Base-by-base conservation (phyloP, 2,113 vertebrate species). In the Puma concolor region DNA sequence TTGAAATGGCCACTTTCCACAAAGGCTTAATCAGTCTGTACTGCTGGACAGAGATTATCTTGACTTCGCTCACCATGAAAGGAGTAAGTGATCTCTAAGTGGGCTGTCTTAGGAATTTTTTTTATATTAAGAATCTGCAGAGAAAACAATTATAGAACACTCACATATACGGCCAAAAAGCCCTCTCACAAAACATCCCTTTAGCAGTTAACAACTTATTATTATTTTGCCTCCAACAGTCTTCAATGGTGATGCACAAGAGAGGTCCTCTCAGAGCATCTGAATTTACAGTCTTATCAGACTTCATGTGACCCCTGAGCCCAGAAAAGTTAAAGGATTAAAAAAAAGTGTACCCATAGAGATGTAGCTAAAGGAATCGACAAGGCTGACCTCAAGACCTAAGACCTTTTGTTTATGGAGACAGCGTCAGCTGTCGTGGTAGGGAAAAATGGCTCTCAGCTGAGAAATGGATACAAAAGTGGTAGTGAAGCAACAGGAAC, bases 71-170 rank as follows among this genome's bases (percentile, higher is more conserved):
- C 9, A 31, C 36, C 16, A 11, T 38, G 71, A 80, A 80, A 86
- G 33, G 33, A 88, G 2, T 38, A 94, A 95, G 54, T 41, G 50
- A 81, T 48, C 36, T 93, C 77, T 81, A 80, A 77, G 57, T 60
- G 44, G 87, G 52, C 29, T 77, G 29, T 81, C 23, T 72, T 67
- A 88, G 57, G 16, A 89, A 69, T 80, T 84, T 79, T 48, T 69
- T 89, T 90, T 85, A 31, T 33, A 74, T 86, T 77, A 94, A 94
- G 97, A 92, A 94, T 88, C 14, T 80, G 50, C 64, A 94, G 94
- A 74, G 72, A 38, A 48, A 76, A 77, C 64, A 41, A 80, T 77
- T 84, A 41, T 2, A 14, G 33, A n/a, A 84, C 0, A 0, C 13
- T 52, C 0, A 69, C 13, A 85, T 31, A 93, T n/a, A 94, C 27